phyloP scores from a whole-genome alignment of 2,797 vertebrate genomes.

The Tapera naevia region DNA sequence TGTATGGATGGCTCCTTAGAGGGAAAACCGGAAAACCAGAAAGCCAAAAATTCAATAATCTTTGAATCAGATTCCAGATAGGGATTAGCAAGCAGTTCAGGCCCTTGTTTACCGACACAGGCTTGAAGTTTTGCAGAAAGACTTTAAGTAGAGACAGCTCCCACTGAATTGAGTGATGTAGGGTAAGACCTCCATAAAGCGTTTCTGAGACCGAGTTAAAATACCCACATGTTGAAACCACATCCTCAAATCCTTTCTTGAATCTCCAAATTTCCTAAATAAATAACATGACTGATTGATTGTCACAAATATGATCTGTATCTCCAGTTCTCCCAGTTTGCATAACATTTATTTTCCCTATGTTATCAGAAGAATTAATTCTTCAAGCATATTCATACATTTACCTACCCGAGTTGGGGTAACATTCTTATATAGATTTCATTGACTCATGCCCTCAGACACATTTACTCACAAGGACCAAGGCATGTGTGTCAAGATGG shows the following conservation, averaged over 20 bases:
- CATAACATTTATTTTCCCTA: neutral
- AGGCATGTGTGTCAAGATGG: neutral
- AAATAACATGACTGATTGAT: neutral
- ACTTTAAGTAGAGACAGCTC: neutral
- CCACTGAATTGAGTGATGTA: neutral
- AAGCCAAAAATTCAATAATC: neutral
- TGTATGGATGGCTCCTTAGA: neutral
- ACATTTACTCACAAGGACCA: neutral
- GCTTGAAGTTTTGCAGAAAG: neutral
- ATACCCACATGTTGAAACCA: rapidly evolving
- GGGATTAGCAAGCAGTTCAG: neutral
- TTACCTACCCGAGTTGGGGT: neutral
- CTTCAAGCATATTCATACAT: neutral
- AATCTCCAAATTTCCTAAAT: neutral
- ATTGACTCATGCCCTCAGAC: neutral
- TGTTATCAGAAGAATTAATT: neutral
- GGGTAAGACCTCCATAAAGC: neutral
- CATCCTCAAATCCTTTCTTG: neutral
- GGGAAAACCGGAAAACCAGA: neutral
- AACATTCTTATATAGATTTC: neutral
- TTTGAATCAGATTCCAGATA: neutral
- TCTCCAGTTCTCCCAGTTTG: neutral
- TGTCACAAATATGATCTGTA: neutral
- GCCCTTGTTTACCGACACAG: neutral
- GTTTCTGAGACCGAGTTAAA: neutral